These are phyloP conservation scores for Melanotaenia trifasciata DNA, from an alignment of 2,797 vertebrate genomes.

Conservation along the genomic window DNA sequence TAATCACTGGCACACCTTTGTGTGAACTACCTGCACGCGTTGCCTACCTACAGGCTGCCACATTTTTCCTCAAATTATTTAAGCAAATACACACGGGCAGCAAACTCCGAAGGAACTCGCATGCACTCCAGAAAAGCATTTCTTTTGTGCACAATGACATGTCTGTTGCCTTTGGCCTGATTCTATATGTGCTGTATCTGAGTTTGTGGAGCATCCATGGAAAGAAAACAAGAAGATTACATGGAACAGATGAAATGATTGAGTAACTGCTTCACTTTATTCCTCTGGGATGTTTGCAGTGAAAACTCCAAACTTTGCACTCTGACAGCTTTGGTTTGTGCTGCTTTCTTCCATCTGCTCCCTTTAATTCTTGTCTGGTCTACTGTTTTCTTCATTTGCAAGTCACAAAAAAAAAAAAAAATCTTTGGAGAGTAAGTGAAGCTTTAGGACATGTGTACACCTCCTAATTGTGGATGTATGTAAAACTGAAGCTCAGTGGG, in stretches of 20 bases:
- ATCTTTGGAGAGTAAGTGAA: conserved; percentile 12
- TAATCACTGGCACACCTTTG: conserved; percentile 3
- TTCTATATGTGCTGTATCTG: conserved; percentile 2
- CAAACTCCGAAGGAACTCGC: conserved; percentile 44
- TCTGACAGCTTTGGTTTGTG: conserved; percentile 28
- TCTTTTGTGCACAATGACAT: neutral
- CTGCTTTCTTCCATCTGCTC: conserved; percentile 10
- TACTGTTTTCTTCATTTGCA: neutral
- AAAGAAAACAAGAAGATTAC: conserved; percentile 57
- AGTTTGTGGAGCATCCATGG: conserved; percentile 24
- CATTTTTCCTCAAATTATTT: conserved; percentile 19
- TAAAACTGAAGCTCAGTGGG: conserved; percentile 12
- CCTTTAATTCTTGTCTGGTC: neutral
- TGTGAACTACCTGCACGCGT: conserved; percentile 17
- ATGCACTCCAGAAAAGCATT: conserved; percentile 20
- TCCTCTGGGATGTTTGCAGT: conserved; percentile 56
- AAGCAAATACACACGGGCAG: conserved; percentile 25
- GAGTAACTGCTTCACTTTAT: conserved; percentile 63
- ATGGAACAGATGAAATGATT: conserved; percentile 63
- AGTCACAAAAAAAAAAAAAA: too few species aligned
- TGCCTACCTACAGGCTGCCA: conserved; percentile 18
- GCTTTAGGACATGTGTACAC: conserved; percentile 15
- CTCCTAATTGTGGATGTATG: conserved; percentile 6
- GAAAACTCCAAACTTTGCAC: conserved; percentile 38
- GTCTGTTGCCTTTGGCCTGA: conserved; percentile 19